Percentiles rank a stretch among this genome's conserved stretches.
These are phyloP conservation scores for Listronotus bonariensis DNA, from an alignment of 1,140 invertebrate genomes.

Conservation along the genomic window DNA sequence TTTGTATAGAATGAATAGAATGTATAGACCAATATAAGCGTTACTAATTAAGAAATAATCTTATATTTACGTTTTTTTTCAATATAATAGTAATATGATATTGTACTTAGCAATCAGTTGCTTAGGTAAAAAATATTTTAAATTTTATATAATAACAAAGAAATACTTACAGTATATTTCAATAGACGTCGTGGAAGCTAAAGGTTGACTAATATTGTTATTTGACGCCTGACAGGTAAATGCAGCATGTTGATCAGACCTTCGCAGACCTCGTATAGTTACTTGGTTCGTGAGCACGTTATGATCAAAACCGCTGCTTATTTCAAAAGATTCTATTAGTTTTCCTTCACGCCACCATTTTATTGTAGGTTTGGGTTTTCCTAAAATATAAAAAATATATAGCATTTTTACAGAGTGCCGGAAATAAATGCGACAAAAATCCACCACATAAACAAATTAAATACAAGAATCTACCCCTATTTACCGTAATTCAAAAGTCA, in stretches of 20 bases:
- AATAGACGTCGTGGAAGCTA: slow-evolving; percentile 67
- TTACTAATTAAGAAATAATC: no score
- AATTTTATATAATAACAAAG: background rate
- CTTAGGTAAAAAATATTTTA: no score
- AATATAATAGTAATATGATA: no score
- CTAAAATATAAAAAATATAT: slow-evolving; percentile 59
- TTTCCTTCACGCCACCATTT: slow-evolving; percentile 85
- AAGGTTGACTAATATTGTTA: slow-evolving; percentile 72
- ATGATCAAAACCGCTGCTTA: slow-evolving; percentile 57
- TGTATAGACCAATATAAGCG: no score
- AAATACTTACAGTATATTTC: slow-evolving; percentile 74
- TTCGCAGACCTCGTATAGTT: slow-evolving; percentile 61
- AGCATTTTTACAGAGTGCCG: no score
- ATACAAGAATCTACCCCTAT: no score
- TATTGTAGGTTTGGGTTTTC: slow-evolving; percentile 79
- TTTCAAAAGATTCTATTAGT: slow-evolving; percentile 67
- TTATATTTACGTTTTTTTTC: no score
- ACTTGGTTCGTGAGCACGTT: slow-evolving; percentile 59
- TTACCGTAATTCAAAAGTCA: no score
- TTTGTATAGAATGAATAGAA: no score
- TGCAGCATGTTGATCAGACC: slow-evolving; percentile 69
- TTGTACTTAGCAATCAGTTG: no score
- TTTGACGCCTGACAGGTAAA: slow-evolving; percentile 75
- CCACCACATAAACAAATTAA: no score
- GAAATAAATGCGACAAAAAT: no score